Percentiles rank a stretch among this genome's conserved stretches.
Evolutionary conservation across 2,113 vertebrate genomes (phyloP).

Genomic region (Halcyon malimbica): DNA sequence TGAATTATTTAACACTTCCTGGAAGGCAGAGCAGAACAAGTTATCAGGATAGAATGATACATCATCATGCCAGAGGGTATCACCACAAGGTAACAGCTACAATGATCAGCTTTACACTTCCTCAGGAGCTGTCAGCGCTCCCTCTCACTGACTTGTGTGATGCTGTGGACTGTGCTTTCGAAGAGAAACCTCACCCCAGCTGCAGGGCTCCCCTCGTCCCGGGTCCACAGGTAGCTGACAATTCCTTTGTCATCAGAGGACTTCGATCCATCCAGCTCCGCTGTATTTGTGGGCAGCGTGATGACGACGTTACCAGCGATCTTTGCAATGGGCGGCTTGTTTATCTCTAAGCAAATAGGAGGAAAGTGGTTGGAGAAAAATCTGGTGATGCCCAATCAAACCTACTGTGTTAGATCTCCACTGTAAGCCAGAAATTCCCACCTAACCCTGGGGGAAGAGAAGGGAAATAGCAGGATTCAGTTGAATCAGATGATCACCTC

Average conservation of each 20-base stretch:
- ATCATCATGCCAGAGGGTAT: background rate
- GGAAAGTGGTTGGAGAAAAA: background rate
- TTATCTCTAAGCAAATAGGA: constrained; percentile 81
- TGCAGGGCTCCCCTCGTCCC: constrained; percentile 91
- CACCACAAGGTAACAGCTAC: background rate
- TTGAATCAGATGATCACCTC: background rate
- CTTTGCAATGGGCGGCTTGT: constrained; percentile 86
- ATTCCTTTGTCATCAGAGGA: constrained; percentile 94
- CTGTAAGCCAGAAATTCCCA: background rate
- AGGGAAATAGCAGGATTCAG: background rate
- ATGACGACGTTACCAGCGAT: constrained; percentile 84
- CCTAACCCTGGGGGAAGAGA: background rate
- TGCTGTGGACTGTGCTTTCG: background rate
- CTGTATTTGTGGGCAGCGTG: constrained; percentile 85
- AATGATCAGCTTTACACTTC: background rate
- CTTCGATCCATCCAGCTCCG: constrained; percentile 88
- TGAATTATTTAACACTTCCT: constrained; percentile 96
- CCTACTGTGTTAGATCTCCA: background rate
- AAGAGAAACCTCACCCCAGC: constrained; percentile 86
- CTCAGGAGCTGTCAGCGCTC: background rate
- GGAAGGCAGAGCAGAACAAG: constrained; percentile 10
- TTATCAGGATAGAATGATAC: background rate
- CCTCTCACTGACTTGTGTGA: background rate
- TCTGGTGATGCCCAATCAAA: background rate
- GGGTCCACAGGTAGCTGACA: constrained; percentile 88